Evolutionary conservation across 1,140 invertebrate species (phyloP).

Genomic region (Trichoplusia ni): DNA sequence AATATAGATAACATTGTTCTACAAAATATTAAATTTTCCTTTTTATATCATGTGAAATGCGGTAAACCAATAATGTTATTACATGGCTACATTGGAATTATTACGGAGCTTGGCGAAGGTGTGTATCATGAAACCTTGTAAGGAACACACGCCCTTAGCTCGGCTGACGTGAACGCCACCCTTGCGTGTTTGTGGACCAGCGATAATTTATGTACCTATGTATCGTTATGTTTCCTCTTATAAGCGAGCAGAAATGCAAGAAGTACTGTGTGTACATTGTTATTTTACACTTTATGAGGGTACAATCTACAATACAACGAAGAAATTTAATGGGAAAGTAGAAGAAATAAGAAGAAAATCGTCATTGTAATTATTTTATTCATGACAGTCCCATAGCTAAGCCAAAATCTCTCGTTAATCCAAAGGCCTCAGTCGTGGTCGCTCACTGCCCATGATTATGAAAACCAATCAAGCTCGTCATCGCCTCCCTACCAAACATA

Average conservation of each 20-base stretch:
- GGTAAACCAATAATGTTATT: constrained; percentile 1
- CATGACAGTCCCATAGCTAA: too few relatives aligned
- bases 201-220: constrained; percentile 1
- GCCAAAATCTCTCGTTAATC: too few relatives aligned
- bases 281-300: too few relatives aligned
- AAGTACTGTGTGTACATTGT: neutral
- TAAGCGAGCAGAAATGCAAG: neutral
- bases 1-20: constrained; percentile 2
- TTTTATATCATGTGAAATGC: neutral
- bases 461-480: too few relatives aligned
- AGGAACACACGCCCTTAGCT: constrained; percentile 9
- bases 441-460: too few relatives aligned
- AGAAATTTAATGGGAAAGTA: too few relatives aligned
- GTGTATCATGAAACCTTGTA: constrained; percentile 20
- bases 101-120: constrained; percentile 4
- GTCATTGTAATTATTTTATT: too few relatives aligned
- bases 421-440: too few relatives aligned
- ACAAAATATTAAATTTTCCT: neutral
- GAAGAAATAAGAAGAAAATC: too few relatives aligned
- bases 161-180: neutral
- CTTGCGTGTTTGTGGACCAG: constrained; percentile 10
- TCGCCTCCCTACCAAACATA: too few relatives aligned
- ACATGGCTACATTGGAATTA: neutral
- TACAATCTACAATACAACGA: too few relatives aligned
- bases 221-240: constrained; percentile 4